Evolutionary conservation across 2,113 vertebrate genomes (phyloP).

Genomic region (Chrysemys picta): DNA sequence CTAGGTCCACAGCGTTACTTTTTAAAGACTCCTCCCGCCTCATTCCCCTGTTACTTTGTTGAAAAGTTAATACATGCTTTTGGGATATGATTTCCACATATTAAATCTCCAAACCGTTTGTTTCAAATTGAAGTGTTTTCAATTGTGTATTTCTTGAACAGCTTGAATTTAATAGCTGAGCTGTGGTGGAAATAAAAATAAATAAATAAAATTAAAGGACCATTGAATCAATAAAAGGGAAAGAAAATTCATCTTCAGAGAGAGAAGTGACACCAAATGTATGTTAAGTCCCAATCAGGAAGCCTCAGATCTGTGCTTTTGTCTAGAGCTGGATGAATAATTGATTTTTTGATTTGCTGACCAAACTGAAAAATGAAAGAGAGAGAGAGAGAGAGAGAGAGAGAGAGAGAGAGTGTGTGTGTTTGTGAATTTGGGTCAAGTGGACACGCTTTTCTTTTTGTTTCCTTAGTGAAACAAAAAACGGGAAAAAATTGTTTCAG

Average conservation of each 20-base stretch:
- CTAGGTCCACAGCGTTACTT: constrained; percentile 14
- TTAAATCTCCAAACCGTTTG: constrained; percentile 51
- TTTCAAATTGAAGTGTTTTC: constrained; percentile 58
- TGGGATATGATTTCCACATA: constrained; percentile 44
- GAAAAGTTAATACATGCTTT: constrained; percentile 31
- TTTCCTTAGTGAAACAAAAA: background rate
- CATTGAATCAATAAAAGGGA: background rate
- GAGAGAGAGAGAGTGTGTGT: no score
- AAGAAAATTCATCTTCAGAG: constrained; percentile 21
- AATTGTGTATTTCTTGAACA: constrained; percentile 26
- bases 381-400: no score
- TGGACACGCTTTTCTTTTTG: background rate
- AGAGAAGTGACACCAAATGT: background rate
- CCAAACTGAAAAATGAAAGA: background rate
- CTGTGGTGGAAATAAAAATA: constrained; percentile 52
- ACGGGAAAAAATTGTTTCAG: background rate
- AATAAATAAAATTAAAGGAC: background rate
- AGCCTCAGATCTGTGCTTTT: constrained; percentile 1
- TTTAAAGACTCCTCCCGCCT: background rate
- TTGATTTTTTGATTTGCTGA: background rate
- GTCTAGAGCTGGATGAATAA: background rate
- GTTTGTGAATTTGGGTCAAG: background rate
- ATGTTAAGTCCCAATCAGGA: constrained; percentile 10
- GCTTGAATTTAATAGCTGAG: constrained; percentile 55
- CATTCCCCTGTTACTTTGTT: constrained; percentile 14